phyloP scores from a whole-genome alignment of 2,113 vertebrate species.

The Hipposideros armiger region DNA sequence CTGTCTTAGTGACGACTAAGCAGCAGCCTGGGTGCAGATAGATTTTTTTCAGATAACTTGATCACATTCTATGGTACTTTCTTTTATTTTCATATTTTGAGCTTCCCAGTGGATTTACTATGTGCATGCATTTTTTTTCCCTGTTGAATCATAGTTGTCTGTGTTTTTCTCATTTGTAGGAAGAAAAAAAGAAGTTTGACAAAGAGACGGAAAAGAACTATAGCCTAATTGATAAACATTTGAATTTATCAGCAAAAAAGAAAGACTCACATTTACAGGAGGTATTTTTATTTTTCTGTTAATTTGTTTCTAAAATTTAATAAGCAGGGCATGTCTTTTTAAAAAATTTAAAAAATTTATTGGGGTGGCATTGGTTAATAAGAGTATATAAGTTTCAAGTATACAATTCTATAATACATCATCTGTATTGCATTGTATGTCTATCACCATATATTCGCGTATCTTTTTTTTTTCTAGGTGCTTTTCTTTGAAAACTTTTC shows the following conservation, averaged over 20 bases:
- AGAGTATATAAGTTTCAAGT: neutral
- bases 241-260: constrained; percentile 98
- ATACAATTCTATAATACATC: no score
- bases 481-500: constrained; percentile 27
- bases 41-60: neutral
- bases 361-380: neutral
- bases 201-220: constrained; percentile 99
- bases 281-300: constrained; percentile 77
- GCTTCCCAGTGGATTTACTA: neutral
- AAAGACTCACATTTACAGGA: constrained; percentile 97
- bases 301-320: neutral
- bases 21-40: neutral
- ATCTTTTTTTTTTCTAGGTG: neutral
- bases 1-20: neutral
- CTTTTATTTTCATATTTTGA: constrained; percentile 6
- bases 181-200: constrained; percentile 97
- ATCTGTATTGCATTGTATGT: neutral
- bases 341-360: neutral
- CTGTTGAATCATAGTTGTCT: neutral
- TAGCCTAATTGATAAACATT: constrained; percentile 96
- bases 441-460: neutral
- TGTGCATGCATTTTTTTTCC: neutral
- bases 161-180: constrained; percentile 86
- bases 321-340: neutral
- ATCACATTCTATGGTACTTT: neutral